Evolutionary conservation across 2,888 invertebrate genomes (phyloP).

Genomic region (Neocrepidodera transversa): DNA sequence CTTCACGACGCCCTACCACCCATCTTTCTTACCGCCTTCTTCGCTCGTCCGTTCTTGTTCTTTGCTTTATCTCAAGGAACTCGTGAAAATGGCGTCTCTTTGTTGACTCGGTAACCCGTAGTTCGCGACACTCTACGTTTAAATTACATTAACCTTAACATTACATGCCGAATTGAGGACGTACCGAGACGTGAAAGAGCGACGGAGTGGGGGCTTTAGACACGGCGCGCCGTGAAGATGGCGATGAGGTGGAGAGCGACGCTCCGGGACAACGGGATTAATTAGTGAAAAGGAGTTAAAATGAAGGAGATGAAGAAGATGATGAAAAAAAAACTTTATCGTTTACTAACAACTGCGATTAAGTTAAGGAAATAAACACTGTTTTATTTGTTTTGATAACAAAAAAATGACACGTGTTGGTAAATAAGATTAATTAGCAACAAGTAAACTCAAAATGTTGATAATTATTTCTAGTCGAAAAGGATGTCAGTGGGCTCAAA

Average conservation of each 20-base stretch:
- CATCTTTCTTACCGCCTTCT: slow-evolving; percentile 13
- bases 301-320: neutral
- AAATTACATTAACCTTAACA: slow-evolving; percentile 65
- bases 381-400: too few species aligned
- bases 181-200: slow-evolving; percentile 62
- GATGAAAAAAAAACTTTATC: neutral
- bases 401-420: too few species aligned
- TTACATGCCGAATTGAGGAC: slow-evolving; percentile 64
- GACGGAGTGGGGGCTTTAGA: slow-evolving; percentile 48
- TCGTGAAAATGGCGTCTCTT: slow-evolving; percentile 59
- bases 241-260: slow-evolving; percentile 3
- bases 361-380: too few species aligned
- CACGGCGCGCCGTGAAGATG: slow-evolving; percentile 48
- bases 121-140: slow-evolving; percentile 60
- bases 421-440: too few species aligned
- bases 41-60: slow-evolving; percentile 32
- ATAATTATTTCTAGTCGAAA: too few species aligned
- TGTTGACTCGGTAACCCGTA: slow-evolving; percentile 60
- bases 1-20: slow-evolving; percentile 1
- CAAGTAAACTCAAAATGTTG: too few species aligned
- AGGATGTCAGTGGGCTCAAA: too few species aligned
- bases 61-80: slow-evolving; percentile 40
- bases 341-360: neutral
- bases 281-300: slow-evolving; percentile 7
- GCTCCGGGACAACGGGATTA: slow-evolving; percentile 12